Conservation (phyloP, 2,113 vertebrate genomes). For the Callipepla californica region DNA sequence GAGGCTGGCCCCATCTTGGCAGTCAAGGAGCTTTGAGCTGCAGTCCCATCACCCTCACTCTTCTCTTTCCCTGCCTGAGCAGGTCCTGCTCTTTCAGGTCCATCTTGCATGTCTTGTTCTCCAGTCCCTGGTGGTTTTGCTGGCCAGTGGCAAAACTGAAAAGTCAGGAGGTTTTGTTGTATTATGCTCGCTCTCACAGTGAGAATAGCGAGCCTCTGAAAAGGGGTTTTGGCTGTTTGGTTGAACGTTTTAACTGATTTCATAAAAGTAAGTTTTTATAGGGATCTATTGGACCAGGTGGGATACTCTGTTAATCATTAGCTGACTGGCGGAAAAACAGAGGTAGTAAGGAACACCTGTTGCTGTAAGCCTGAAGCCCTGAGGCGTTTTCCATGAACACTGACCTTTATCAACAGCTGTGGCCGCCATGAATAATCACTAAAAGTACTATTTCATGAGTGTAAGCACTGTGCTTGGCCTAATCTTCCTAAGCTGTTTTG, state of each 20-base stretch:
- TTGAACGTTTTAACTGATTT: neutral
- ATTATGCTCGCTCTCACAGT: neutral
- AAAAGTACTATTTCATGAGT: neutral
- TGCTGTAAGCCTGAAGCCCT: neutral
- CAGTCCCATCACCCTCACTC: neutral
- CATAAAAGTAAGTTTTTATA: neutral
- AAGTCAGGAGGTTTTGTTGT: neutral
- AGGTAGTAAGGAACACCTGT: neutral
- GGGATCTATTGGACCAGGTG: neutral
- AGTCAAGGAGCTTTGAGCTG: neutral
- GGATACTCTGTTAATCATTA: neutral
- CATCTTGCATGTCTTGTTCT: accelerated
- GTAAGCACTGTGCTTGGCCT: neutral
- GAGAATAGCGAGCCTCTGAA: neutral
- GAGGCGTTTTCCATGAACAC: neutral
- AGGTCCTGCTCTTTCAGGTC: neutral
- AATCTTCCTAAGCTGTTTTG: neutral
- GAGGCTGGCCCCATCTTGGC: neutral
- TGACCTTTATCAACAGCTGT: neutral
- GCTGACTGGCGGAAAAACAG: neutral
- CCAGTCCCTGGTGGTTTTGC: neutral
- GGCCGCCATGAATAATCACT: neutral
- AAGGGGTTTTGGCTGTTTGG: neutral
- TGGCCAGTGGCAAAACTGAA: neutral
- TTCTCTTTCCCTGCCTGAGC: neutral